Conservation (phyloP, 2,113 vertebrate species). For the Nymphicus hollandicus region DNA sequence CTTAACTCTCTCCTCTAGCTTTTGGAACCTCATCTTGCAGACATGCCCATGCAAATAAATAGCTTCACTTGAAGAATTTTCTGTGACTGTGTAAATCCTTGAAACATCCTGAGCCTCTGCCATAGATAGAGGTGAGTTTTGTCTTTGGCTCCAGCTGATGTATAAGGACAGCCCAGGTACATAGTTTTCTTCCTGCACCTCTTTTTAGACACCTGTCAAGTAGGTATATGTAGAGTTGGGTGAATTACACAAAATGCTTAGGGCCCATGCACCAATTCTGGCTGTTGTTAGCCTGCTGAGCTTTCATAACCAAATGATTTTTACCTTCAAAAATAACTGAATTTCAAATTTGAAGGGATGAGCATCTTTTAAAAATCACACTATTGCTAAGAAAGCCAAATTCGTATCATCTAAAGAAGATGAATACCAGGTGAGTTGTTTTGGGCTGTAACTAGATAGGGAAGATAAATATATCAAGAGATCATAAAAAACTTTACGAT, state of each 20-base stretch:
- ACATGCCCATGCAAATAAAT: background rate
- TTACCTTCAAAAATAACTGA: background rate
- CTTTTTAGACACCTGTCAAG: background rate
- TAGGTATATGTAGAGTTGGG: background rate
- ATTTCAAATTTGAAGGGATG: background rate
- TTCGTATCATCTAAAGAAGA: background rate
- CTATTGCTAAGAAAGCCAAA: background rate
- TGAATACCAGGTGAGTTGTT: background rate
- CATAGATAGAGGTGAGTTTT: background rate
- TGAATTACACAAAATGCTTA: background rate
- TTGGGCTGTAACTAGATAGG: background rate
- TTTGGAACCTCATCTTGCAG: background rate
- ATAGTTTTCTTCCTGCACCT: background rate
- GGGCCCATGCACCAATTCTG: background rate
- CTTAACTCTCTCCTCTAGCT: background rate
- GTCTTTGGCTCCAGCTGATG: background rate
- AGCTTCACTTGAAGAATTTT: background rate
- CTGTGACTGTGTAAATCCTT: background rate
- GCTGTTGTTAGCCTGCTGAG: background rate
- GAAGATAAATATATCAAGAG: background rate
- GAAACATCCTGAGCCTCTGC: background rate
- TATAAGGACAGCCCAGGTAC: background rate
- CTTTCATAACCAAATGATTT: background rate
- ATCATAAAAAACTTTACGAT: background rate
- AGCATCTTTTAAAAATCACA: background rate